These are phyloP conservation scores for Gnathonemus echidnorhynchus DNA, from an alignment of 2,113 vertebrate species.

Conservation along the genomic window DNA sequence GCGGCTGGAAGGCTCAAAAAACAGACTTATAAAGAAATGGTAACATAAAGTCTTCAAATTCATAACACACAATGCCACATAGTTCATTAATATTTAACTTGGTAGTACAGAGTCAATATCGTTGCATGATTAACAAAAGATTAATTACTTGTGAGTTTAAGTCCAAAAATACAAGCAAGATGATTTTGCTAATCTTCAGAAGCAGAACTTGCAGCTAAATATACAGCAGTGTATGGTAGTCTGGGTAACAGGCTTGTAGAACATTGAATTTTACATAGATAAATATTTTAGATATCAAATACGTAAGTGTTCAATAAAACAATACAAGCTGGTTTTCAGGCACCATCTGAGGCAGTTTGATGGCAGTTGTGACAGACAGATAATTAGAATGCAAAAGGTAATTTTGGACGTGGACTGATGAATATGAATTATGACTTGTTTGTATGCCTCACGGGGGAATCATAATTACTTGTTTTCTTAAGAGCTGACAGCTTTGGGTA, in stretches of 20 bases:
- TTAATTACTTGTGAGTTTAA: slow-evolving; percentile 24
- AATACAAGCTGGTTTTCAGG: neutral
- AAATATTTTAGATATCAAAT: neutral
- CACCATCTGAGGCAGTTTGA: neutral
- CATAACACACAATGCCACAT: neutral
- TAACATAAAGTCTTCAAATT: neutral
- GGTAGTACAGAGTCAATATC: slow-evolving; percentile 23
- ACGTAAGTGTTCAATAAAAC: neutral
- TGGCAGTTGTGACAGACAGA: neutral
- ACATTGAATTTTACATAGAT: neutral
- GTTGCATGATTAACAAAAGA: slow-evolving; percentile 14
- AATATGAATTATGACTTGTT: neutral
- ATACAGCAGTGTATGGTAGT: neutral
- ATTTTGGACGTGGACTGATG: neutral
- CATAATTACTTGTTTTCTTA: neutral
- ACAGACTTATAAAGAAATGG: neutral
- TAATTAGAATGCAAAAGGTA: neutral
- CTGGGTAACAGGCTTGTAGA: neutral
- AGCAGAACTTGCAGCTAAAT: neutral
- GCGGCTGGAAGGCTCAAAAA: neutral
- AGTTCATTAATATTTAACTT: slow-evolving; percentile 23
- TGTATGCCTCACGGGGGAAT: neutral
- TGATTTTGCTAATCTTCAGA: neutral
- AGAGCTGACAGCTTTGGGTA: neutral
- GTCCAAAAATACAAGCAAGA: neutral